Conservation (phyloP, 2,888 invertebrate genomes). For the Hypomecis punctinalis region DNA sequence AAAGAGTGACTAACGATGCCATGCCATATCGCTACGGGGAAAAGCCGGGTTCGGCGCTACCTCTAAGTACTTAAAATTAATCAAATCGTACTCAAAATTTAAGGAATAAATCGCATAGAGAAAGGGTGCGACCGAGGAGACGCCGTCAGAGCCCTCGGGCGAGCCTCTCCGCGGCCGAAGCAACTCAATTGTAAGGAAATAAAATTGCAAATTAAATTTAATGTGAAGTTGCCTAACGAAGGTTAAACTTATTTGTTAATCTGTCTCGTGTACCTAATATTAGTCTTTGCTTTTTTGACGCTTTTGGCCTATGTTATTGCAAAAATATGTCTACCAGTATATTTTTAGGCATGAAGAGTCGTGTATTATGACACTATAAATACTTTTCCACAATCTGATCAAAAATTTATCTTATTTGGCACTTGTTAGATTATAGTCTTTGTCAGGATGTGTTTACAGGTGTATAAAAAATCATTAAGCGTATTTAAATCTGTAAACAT, state of each 20-base stretch:
- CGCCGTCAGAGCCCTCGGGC: conserved; percentile 14
- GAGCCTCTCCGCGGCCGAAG: conserved; percentile 51
- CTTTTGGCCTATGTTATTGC: too few relatives aligned
- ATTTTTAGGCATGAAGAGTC: neutral
- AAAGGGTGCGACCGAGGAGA: conserved; percentile 43
- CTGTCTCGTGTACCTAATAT: conserved; percentile 20
- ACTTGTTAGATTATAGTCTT: too few relatives aligned
- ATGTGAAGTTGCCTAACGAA: conserved; percentile 56
- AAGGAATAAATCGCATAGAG: conserved; percentile 29
- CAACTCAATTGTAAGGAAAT: conserved; percentile 66
- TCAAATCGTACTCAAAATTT: conserved; percentile 27
- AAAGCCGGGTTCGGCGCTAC: conserved; percentile 69
- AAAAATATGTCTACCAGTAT: too few relatives aligned
- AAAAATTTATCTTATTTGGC: too few relatives aligned
- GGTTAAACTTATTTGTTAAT: conserved; percentile 1
- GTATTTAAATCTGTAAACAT: too few relatives aligned
- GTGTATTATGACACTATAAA: neutral
- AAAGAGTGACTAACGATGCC: conserved; percentile 72
- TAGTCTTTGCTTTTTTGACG: too few relatives aligned
- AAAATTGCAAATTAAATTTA: conserved; percentile 72
- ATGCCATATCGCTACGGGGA: conserved; percentile 73
- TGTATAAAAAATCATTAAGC: too few relatives aligned
- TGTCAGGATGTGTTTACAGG: too few relatives aligned
- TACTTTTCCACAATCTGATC: too few relatives aligned
- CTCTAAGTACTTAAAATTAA: conserved; percentile 49